These are phyloP conservation scores for Fabriciana adippe DNA, from an alignment of 2,888 invertebrate species.

Conservation along the genomic window DNA sequence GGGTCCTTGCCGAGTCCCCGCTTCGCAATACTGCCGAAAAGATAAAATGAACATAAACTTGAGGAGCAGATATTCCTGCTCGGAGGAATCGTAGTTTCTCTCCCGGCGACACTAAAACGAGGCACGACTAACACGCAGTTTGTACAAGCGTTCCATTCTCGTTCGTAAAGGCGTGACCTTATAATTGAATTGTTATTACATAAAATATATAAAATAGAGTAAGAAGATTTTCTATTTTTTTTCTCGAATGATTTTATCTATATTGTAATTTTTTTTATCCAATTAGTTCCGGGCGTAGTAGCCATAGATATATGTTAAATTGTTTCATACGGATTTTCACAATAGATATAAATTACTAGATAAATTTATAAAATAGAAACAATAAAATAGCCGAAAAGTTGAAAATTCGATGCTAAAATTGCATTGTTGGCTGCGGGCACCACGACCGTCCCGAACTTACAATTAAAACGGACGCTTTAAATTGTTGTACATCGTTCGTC, in stretches of 20 bases:
- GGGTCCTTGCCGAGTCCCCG: conserved; percentile 76
- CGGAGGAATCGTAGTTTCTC: conserved; percentile 78
- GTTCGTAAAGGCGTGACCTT: conserved; percentile 22
- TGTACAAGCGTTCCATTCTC: conserved; percentile 46
- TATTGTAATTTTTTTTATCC: too few species aligned
- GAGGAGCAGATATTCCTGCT: conserved; percentile 77
- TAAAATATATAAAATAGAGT: background rate
- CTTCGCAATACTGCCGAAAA: conserved; percentile 78
- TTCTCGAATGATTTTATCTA: too few species aligned
- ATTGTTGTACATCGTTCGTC: conserved; percentile 80
- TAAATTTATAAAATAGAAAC: background rate
- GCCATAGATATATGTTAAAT: too few species aligned
- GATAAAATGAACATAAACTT: conserved; percentile 82
- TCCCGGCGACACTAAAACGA: conserved; percentile 67
- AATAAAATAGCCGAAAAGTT: conserved; percentile 20
- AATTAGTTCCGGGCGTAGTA: too few species aligned
- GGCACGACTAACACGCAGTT: conserved; percentile 62
- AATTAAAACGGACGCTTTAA: conserved; percentile 81
- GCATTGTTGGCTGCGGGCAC: conserved; percentile 59
- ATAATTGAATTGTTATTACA: conserved; percentile 22
- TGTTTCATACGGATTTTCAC: too few species aligned
- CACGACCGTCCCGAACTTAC: conserved; percentile 65
- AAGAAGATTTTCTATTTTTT: too few species aligned
- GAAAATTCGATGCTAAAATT: conserved; percentile 68
- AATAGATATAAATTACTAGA: too few species aligned